Percentiles rank a stretch among this genome's conserved stretches.
These are phyloP conservation scores for Chroicocephalus ridibundus DNA, from an alignment of 2,113 vertebrate species.

Conservation along the genomic window DNA sequence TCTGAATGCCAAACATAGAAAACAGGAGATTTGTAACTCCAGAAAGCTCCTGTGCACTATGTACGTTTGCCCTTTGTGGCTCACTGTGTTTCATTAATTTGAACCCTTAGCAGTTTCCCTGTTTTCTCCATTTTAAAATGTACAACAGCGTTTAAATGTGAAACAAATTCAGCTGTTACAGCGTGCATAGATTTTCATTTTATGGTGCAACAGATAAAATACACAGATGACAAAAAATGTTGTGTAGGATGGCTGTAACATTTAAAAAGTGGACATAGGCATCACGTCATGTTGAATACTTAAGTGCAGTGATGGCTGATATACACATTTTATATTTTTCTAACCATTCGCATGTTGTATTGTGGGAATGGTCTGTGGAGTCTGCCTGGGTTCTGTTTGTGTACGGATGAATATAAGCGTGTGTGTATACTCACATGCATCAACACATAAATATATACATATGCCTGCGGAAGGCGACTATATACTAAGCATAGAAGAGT, in stretches of 20 bases:
- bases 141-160: background rate
- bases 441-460: background rate
- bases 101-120: background rate
- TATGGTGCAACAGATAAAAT: background rate
- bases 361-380: background rate
- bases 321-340: conserved; percentile 40
- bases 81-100: conserved; percentile 22
- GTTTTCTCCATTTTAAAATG: background rate
- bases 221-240: background rate
- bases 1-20: conserved; percentile 33
- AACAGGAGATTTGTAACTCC: conserved; percentile 45
- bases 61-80: conserved; percentile 37
- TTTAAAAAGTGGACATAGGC: background rate
- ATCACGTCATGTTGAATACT: background rate
- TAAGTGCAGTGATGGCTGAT: background rate
- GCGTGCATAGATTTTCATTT: background rate
- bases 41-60: background rate
- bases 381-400: background rate
- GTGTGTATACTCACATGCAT: background rate
- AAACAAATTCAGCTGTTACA: background rate
- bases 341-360: background rate
- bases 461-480: rapidly evolving
- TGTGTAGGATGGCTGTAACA: background rate
- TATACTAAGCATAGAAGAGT: background rate
- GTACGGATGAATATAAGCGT: background rate